Evolutionary conservation across 1,140 invertebrate genomes (phyloP).

Genomic region (Drosophila paulistorum): DNA sequence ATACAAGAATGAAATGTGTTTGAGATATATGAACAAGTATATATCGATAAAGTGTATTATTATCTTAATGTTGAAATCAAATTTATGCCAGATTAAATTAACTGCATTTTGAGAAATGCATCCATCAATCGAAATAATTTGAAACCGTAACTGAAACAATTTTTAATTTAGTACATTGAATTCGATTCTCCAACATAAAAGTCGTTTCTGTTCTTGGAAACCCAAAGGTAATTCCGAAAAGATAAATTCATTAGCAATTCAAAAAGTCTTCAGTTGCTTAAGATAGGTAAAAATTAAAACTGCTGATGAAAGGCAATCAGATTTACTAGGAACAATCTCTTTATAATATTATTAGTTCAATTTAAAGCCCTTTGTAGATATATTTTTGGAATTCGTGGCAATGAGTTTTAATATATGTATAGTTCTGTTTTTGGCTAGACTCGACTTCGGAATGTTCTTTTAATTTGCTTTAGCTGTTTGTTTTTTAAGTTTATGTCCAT

Average conservation of each 20-base stretch:
- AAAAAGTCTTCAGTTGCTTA: not conserved
- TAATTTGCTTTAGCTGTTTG: not conserved
- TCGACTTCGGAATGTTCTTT: not conserved
- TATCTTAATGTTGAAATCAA: slow-evolving; percentile 7
- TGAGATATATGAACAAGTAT: not conserved
- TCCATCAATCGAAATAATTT: not conserved
- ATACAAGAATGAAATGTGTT: not conserved
- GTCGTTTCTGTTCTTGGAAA: too few relatives aligned
- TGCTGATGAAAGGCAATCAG: too few relatives aligned
- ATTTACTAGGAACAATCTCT: too few relatives aligned
- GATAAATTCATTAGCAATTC: too few relatives aligned
- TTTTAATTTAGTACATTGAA: not conserved
- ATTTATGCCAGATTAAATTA: slow-evolving; percentile 8
- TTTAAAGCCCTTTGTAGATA: too few relatives aligned
- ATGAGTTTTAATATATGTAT: not conserved
- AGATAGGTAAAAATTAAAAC: too few relatives aligned
- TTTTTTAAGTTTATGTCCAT: slow-evolving; percentile 7
- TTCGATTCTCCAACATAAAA: too few relatives aligned
- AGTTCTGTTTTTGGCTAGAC: not conserved
- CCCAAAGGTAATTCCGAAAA: too few relatives aligned
- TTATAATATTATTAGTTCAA: too few relatives aligned
- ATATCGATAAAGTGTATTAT: not conserved
- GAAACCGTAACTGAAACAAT: not conserved
- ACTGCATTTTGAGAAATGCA: slow-evolving; percentile 5
- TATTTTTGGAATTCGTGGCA: too few relatives aligned